Base-by-base conservation (phyloP, 2,888 invertebrate genomes). In the Dicyrtoma fusca region DNA sequence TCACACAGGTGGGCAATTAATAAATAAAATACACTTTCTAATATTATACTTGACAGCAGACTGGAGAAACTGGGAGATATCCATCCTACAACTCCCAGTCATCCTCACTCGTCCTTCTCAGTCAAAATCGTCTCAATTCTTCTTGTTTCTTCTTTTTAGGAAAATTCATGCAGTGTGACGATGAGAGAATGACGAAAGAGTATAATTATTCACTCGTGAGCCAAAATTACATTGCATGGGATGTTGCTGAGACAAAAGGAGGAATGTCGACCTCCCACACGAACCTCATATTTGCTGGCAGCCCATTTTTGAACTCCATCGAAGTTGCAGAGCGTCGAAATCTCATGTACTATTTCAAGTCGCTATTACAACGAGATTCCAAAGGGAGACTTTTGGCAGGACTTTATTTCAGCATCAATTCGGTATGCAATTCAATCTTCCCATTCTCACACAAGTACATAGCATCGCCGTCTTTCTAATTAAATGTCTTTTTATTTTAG, bases 261-360 rank as follows among this genome's bases (percentile, higher is more conserved):
- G 82, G 80, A 63, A 71, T 88, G 87, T 5, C 87, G 86, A 69
- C 86, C 83, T 84, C 81, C 88, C 88, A 80, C 87, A 86, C 80
- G 87, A 90, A 82, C 45, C 86, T 95, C 65, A 88, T 95, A 77
- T 95, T 92, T 83, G 88, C 92, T 71, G 90, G 90, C 66, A 88
- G 89, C 23, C 77, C 71, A 25, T 82, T 76, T 73, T 66, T 73
- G 45, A 81, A 91, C 66, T 91, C 92, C 61, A 88, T 95, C 68
- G 90, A 90, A 82, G 92, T 95, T 34, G 93, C 95, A 0, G 95
- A 95, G 83, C 89, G 95, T 81, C 88, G 95, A 81, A 95, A 95
- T 84, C 85, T 95, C 81, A 91, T 92, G 23, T 95, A 94, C 86
- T 91, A 92, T 82, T 89, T 91, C 83, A 83, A 88, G 71, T 83